Conservation (phyloP, 2,888 invertebrate species). For the Dynastes tityus region DNA sequence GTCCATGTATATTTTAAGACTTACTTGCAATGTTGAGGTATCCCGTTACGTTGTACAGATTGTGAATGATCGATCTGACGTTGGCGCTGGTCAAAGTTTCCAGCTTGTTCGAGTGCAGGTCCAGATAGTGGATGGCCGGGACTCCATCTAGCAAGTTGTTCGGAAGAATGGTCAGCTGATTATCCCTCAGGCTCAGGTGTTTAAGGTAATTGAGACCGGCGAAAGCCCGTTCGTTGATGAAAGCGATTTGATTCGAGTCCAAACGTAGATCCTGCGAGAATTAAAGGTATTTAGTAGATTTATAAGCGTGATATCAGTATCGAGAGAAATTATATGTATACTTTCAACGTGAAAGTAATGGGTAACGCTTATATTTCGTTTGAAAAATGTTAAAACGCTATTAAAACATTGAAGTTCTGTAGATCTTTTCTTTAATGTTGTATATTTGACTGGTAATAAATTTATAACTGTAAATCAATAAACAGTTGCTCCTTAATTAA, state of each 20-base stretch:
- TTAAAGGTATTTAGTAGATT: conserved; percentile 1
- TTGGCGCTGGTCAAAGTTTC: conserved; percentile 85
- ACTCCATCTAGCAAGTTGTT: conserved; percentile 83
- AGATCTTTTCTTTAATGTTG: neutral
- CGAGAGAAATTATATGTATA: too few relatives aligned
- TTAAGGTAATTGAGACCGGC: conserved; percentile 82
- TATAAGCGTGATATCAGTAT: neutral
- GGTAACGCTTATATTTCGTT: neutral
- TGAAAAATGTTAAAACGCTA: neutral
- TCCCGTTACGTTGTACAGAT: conserved; percentile 82
- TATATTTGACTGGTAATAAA: neutral
- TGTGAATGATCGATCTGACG: conserved; percentile 84
- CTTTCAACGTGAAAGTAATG: neutral
- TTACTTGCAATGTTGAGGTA: conserved; percentile 86
- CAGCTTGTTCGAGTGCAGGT: conserved; percentile 84
- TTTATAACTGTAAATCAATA: too few relatives aligned
- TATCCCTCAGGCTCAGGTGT: conserved; percentile 83
- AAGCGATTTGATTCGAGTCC: conserved; percentile 72
- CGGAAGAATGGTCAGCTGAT: conserved; percentile 81
- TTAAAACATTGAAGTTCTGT: neutral
- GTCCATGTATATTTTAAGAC: conserved; percentile 62
- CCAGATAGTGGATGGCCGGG: conserved; percentile 81
- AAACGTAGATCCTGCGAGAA: conserved; percentile 64
- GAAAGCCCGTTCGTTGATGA: conserved; percentile 84
- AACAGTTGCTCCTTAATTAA: too few relatives aligned